These are phyloP conservation scores for Paracyprichromis sp. DNA, from an alignment of 2,113 vertebrate species.

Conservation along the genomic window DNA sequence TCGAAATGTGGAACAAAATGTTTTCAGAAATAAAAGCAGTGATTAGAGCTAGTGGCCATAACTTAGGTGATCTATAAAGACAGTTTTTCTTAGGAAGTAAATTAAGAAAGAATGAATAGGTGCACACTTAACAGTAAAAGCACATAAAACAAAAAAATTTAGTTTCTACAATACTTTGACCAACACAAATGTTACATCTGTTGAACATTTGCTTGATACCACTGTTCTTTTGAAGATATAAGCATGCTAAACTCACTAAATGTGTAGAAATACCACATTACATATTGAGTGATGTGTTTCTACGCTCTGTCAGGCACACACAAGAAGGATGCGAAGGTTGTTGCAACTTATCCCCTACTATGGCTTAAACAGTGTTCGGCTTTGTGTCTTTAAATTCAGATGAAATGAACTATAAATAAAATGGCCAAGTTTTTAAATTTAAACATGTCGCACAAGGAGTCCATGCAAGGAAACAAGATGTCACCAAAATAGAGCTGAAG, in stretches of 20 bases:
- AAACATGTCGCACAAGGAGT: not conserved
- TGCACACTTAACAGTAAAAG: not conserved
- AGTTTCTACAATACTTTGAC: not conserved
- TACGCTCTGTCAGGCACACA: not conserved
- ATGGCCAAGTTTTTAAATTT: not conserved
- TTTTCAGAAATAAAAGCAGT: not conserved
- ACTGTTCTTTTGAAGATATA: not conserved
- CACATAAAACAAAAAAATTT: not conserved
- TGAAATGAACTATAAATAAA: not conserved
- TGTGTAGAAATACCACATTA: fast-evolving
- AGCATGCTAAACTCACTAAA: not conserved
- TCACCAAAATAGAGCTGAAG: not conserved
- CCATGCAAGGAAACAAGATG: not conserved
- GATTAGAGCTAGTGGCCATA: not conserved
- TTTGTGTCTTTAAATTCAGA: not conserved
- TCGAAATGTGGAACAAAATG: not conserved
- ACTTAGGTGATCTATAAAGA: not conserved
- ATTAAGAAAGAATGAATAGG: not conserved
- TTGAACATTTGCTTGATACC: not conserved
- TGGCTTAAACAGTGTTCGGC: not conserved
- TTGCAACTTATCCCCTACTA: not conserved
- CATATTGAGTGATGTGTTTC: not conserved
- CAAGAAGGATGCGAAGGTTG: not conserved
- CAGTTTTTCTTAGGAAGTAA: not conserved
- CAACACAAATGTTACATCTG: not conserved